These are phyloP conservation scores for Temnothorax curvispinosus DNA, from an alignment of 1,140 invertebrate species.

Conservation along the genomic window DNA sequence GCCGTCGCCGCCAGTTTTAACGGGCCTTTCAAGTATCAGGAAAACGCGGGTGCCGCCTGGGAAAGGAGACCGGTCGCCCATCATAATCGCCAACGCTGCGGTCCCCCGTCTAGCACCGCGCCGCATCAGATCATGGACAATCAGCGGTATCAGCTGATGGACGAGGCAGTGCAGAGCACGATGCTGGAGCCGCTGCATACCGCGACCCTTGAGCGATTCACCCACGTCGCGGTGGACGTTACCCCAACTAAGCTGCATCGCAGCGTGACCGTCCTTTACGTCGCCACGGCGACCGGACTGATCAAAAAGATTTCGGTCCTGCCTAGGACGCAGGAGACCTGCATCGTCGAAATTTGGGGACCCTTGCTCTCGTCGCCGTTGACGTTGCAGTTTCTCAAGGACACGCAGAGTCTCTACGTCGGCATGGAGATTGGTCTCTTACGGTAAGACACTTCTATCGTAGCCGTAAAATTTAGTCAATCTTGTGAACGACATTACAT, in stretches of 20 bases:
- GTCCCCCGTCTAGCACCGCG: slow-evolving; percentile 67
- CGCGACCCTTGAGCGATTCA: slow-evolving; percentile 90
- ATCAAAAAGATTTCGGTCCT: slow-evolving; percentile 94
- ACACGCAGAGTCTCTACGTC: slow-evolving; percentile 93
- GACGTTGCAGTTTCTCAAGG: slow-evolving; percentile 92
- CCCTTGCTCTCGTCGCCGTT: slow-evolving; percentile 89
- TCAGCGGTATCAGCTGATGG: slow-evolving; percentile 95
- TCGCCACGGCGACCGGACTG: slow-evolving; percentile 90
- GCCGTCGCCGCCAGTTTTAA: slow-evolving; percentile 94
- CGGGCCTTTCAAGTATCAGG: slow-evolving; percentile 95
- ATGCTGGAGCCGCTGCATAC: slow-evolving; percentile 90
- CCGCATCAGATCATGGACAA: slow-evolving; percentile 88
- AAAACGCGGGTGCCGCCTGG: slow-evolving; percentile 92
- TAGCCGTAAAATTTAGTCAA: not conserved
- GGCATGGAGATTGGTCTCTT: slow-evolving; percentile 91
- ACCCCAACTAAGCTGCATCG: slow-evolving; percentile 89
- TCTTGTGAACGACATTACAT: not conserved
- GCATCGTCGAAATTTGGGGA: slow-evolving; percentile 94
- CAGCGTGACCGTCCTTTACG: slow-evolving; percentile 91
- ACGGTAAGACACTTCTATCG: slow-evolving; percentile 74
- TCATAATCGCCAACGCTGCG: slow-evolving; percentile 86
- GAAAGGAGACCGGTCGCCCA: slow-evolving; percentile 84
- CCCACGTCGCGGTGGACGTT: slow-evolving; percentile 92
- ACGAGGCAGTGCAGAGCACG: slow-evolving; percentile 92
- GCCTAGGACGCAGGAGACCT: slow-evolving; percentile 90